These are phyloP conservation scores for Thalassarche chlororhynchos DNA, from an alignment of 2,113 vertebrate species.

Conservation along the genomic window DNA sequence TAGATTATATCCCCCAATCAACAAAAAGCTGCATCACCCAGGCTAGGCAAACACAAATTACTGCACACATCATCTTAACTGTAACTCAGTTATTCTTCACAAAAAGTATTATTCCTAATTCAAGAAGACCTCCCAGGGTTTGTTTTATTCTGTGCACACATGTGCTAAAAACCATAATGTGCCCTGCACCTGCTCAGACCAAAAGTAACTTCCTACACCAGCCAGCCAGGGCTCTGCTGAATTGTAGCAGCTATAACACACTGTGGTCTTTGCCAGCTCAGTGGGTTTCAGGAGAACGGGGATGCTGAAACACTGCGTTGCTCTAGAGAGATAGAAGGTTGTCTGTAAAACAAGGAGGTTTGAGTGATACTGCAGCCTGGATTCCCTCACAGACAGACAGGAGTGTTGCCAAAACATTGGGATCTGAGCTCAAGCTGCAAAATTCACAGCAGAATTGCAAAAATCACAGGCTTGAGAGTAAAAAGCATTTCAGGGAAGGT, in stretches of 20 bases:
- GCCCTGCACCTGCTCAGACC: background rate
- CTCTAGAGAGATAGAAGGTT: background rate
- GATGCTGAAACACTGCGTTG: background rate
- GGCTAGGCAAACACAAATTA: background rate
- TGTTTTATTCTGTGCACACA: background rate
- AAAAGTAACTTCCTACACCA: background rate
- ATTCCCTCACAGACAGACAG: background rate
- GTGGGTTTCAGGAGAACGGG: background rate
- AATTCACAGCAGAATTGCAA: background rate
- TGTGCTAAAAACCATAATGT: background rate
- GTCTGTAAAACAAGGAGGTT: background rate
- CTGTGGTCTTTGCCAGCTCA: background rate
- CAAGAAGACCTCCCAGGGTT: background rate
- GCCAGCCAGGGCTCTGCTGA: background rate
- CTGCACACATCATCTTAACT: background rate
- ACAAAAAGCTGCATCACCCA: background rate
- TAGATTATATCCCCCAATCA: background rate
- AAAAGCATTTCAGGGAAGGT: background rate
- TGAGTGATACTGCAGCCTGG: background rate
- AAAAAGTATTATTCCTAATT: background rate
- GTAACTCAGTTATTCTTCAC: background rate
- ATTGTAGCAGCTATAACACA: background rate
- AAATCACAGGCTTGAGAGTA: background rate
- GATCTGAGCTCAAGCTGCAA: slow-evolving; percentile 19
- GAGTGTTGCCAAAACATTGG: slow-evolving; percentile 10